Percentiles rank a stretch among this genome's conserved stretches.
These are phyloP conservation scores for Musca vetustissima DNA, from an alignment of 1,140 invertebrate species.

Conservation along the genomic window DNA sequence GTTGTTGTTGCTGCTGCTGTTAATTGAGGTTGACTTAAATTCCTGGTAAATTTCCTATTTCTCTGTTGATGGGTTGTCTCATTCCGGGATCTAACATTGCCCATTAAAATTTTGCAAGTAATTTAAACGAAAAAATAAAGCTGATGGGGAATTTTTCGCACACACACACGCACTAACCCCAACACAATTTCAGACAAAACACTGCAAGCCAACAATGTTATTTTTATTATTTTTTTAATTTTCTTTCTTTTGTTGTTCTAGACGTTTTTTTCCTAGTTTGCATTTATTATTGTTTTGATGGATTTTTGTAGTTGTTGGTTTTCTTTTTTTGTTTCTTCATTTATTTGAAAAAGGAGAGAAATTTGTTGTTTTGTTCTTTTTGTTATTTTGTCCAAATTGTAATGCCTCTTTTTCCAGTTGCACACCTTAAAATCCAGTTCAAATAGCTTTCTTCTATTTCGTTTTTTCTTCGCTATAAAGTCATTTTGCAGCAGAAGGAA, in stretches of 20 bases:
- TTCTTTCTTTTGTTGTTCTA: constrained; percentile 16
- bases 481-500: too few relatives aligned
- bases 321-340: neutral
- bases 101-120: constrained; percentile 27
- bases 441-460: too few relatives aligned
- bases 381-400: neutral
- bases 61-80: constrained; percentile 2
- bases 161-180: too few relatives aligned
- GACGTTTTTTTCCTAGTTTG: constrained; percentile 16
- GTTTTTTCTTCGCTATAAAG: too few relatives aligned
- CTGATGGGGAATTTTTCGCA: too few relatives aligned
- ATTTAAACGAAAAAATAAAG: neutral
- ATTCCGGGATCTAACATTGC: constrained; percentile 28
- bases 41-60: constrained; percentile 20
- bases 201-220: constrained; percentile 3
- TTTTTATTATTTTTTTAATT: too few relatives aligned
- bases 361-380: too few relatives aligned
- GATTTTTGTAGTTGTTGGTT: constrained; percentile 7
- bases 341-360: neutral
- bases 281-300: constrained; percentile 11
- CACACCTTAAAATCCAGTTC: neutral
- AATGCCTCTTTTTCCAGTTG: constrained; percentile 20
- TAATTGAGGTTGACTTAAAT: constrained; percentile 1
- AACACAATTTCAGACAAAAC: too few relatives aligned
- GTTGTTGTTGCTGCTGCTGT: constrained; percentile 4